Conservation (phyloP, 2,888 invertebrate genomes). For the Ornithoptera alexandrae region DNA sequence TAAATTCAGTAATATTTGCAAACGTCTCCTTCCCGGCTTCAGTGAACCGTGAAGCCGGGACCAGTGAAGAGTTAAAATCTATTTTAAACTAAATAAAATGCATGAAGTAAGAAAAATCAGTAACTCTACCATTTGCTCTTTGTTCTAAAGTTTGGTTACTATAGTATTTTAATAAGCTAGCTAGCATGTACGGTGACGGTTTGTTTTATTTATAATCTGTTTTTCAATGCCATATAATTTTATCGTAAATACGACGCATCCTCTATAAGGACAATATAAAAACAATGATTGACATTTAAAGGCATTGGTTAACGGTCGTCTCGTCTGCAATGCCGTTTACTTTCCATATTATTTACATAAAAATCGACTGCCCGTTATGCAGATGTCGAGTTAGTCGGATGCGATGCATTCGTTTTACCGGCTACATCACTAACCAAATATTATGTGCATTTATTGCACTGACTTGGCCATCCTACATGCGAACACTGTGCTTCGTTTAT, state of each 20-base stretch:
- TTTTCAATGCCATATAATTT: slow-evolving; percentile 21
- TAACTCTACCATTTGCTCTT: background rate
- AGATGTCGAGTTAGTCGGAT: slow-evolving; percentile 55
- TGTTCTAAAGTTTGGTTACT: background rate
- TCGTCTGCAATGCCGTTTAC: slow-evolving; percentile 8
- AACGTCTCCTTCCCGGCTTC: too few relatives aligned
- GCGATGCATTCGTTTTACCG: slow-evolving; percentile 47
- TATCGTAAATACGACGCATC: slow-evolving; percentile 6
- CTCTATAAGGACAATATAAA: slow-evolving; percentile 11
- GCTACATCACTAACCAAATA: slow-evolving; percentile 67
- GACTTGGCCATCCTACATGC: slow-evolving; percentile 48
- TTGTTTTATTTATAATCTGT: slow-evolving; percentile 6
- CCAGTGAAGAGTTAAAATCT: too few relatives aligned
- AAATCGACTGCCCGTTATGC: slow-evolving; percentile 60
- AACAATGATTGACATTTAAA: slow-evolving; percentile 26
- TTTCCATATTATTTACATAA: slow-evolving; percentile 34
- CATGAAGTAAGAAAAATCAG: background rate
- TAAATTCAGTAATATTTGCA: too few relatives aligned
- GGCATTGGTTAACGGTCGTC: slow-evolving; percentile 16
- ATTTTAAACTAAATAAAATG: background rate
- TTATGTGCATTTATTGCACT: slow-evolving; percentile 75
- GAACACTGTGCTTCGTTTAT: slow-evolving; percentile 29
- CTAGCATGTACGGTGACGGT: background rate
- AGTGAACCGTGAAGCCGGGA: too few relatives aligned
- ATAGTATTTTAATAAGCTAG: background rate